Conservation (phyloP, 2,888 invertebrate species). For the Nephrocerus scutellatus region DNA sequence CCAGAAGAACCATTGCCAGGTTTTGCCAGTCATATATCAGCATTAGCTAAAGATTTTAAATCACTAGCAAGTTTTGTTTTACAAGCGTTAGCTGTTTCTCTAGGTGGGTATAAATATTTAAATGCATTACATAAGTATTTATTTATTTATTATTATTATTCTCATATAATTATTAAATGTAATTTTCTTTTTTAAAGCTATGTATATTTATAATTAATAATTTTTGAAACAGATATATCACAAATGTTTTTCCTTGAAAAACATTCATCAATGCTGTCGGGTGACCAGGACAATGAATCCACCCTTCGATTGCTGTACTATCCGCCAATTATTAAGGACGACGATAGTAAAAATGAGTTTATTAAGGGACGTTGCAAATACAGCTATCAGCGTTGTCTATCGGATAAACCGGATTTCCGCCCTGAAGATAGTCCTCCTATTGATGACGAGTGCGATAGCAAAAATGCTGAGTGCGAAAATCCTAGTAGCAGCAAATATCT, state of each 20-base stretch:
- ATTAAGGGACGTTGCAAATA: conserved; percentile 46
- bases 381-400: conserved; percentile 46
- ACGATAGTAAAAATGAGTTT: conserved; percentile 52
- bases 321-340: conserved; percentile 59
- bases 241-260: conserved; percentile 57
- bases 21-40: conserved; percentile 59
- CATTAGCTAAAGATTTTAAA: conserved; percentile 62
- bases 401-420: conserved; percentile 44
- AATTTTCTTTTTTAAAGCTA: background rate
- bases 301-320: conserved; percentile 66
- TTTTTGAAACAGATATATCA: conserved; percentile 50
- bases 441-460: conserved; percentile 32
- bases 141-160: background rate
- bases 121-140: too few relatives aligned
- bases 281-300: conserved; percentile 57
- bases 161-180: background rate
- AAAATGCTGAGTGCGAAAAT: conserved; percentile 21
- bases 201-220: conserved; percentile 14
- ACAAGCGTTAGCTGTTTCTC: conserved; percentile 56
- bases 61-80: conserved; percentile 59
- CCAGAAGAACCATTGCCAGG: conserved; percentile 64
- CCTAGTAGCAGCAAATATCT: conserved; percentile 43
- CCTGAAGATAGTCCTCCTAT: conserved; percentile 41
- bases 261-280: conserved; percentile 60
- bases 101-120: conserved; percentile 34